Evolutionary conservation across 2,797 vertebrate species (phyloP), one percentile per base, ranked within the genome.

Genomic region (Sebastes nivosus): DNA sequence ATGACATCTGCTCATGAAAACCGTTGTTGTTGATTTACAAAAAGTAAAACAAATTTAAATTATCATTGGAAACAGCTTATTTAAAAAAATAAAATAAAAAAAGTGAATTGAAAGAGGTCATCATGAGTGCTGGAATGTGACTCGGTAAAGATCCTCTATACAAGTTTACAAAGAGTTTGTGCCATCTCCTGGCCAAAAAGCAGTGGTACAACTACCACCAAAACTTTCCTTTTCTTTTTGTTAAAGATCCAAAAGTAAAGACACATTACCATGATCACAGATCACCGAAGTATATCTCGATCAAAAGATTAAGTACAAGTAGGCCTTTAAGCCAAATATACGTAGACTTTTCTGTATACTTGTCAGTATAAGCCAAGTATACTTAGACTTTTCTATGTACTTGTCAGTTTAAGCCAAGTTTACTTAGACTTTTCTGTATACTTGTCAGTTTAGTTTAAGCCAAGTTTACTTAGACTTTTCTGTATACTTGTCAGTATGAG

Each of bases 171-270:
- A 64, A 36, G 55, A 55, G 2, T 64, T 79, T 83, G 55, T 32
- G 54, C 86, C 91, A 87, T 60, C 91, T 88, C 5, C 65, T 90
- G 92, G 81, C 14, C 50, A 84, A 72, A 76, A 0, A 25, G 1
- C 4, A 61, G 68, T 24, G 73, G 9, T 82, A 70, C 84, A 87
- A 27, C 9, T 2, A 0, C 14, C 13, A 25, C 11, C 5, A 29
- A 57, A 67, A 29, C 32, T 16, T 27, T 2, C 2, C n/a, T 18
- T 16, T 60, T 7, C 2, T 3, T 4, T 9, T 16, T 36, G 9
- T n/a, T 61, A 5, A 29, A 18, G 10, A 24, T 24, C 8, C 30
- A 57, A 18, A 46, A 63, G 2, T 9, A 27, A 20, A 55, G 11
- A 16, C 11, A 16, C 11, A 64, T 18, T 46, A 46, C 14, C 14